A percentile compares a stretch with the other conserved stretches of the same genome.
Evolutionary conservation across 2,797 vertebrate species (phyloP).

Genomic region (Falco columbarius): DNA sequence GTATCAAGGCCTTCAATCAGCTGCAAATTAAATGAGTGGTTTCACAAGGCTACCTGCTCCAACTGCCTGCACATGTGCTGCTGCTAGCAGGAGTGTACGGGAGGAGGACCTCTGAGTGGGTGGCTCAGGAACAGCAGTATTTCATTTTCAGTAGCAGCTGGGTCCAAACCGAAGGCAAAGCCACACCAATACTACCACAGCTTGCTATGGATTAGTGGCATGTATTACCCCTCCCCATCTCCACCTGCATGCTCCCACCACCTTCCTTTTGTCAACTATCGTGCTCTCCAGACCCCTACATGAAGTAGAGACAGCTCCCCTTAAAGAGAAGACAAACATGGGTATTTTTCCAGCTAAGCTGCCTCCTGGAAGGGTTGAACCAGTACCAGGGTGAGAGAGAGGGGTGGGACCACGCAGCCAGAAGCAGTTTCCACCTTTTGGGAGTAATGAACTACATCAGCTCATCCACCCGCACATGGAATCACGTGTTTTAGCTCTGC

Average conservation of each 20-base stretch:
- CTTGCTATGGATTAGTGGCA: not conserved
- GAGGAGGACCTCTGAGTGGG: not conserved
- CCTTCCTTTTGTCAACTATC: not conserved
- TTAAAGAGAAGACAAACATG: not conserved
- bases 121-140: not conserved
- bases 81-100: fast-evolving
- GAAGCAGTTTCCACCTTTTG: not conserved
- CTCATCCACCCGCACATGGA: fast-evolving
- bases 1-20: not conserved
- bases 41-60: not conserved
- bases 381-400: not conserved
- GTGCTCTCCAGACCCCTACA: fast-evolving
- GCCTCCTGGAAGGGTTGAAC: not conserved
- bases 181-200: not conserved
- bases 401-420: not conserved
- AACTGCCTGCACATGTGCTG: not conserved
- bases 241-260: not conserved
- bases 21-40: not conserved
- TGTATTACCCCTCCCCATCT: not conserved
- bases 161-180: not conserved
- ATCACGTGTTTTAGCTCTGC: not conserved
- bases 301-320: not conserved
- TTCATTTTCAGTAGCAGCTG: not conserved
- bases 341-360: not conserved
- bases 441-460: not conserved